Evolutionary conservation across 2,888 invertebrate genomes (phyloP).

Genomic region (Dorcus hopei): DNA sequence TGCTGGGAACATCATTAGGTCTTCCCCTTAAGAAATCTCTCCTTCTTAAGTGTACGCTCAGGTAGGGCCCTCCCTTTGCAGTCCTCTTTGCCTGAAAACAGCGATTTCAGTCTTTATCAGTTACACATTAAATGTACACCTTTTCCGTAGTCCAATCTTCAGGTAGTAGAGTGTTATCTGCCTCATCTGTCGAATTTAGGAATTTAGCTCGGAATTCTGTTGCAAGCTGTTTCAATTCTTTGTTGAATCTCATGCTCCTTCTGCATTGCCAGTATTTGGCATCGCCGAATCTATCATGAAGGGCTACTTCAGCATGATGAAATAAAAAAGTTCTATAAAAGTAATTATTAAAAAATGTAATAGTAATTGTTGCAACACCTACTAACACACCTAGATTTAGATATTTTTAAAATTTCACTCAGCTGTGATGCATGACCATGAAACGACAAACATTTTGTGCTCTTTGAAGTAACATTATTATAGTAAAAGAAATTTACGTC

Average conservation of each 20-base stretch:
- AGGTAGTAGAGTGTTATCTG: slow-evolving; percentile 59
- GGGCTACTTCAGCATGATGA: slow-evolving; percentile 78
- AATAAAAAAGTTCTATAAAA: slow-evolving; percentile 54
- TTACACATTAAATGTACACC: slow-evolving; percentile 38
- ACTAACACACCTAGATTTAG: slow-evolving; percentile 47
- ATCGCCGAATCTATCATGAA: slow-evolving; percentile 86
- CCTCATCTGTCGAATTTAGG: slow-evolving; percentile 61
- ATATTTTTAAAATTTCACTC: slow-evolving; percentile 57
- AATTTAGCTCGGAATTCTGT: slow-evolving; percentile 60
- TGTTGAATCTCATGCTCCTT: slow-evolving; percentile 88
- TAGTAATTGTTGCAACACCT: neutral
- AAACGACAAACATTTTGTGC: slow-evolving; percentile 74
- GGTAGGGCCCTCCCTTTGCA: slow-evolving; percentile 67
- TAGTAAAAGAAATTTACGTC: slow-evolving; percentile 70
- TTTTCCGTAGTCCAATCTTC: slow-evolving; percentile 61
- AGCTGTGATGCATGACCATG: slow-evolving; percentile 74
- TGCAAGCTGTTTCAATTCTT: slow-evolving; percentile 64
- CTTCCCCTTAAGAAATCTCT: slow-evolving; percentile 81
- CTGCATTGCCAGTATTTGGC: slow-evolving; percentile 80
- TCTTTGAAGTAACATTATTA: slow-evolving; percentile 61
- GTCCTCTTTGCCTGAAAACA: slow-evolving; percentile 48
- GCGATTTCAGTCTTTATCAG: neutral
- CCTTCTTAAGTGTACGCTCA: slow-evolving; percentile 84
- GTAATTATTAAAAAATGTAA: slow-evolving; percentile 34
- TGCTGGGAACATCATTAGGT: slow-evolving; percentile 70